phyloP scores from a whole-genome alignment of 2,113 vertebrate species.

The Arvicanthis niloticus region DNA sequence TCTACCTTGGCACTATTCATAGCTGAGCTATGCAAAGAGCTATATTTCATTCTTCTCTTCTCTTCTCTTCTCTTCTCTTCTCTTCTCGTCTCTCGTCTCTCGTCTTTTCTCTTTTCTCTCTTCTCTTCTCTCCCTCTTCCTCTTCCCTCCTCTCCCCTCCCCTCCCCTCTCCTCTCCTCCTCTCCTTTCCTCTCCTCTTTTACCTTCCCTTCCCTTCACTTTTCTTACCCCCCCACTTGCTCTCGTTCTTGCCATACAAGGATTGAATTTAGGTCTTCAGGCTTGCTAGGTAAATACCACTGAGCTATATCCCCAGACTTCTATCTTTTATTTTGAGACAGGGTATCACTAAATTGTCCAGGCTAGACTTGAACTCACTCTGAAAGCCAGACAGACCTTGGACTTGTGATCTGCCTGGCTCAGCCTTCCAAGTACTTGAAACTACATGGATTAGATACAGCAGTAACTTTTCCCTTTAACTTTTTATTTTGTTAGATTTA shows the following conservation, averaged over 20 bases:
- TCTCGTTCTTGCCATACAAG: not conserved
- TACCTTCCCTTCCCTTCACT: no score
- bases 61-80: not conserved
- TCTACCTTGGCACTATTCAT: not conserved
- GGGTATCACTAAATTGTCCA: not conserved
- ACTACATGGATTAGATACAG: not conserved
- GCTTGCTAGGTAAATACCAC: not conserved
- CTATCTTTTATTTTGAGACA: not conserved
- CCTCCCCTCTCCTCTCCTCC: no score
- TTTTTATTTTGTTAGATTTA: slow-evolving; percentile 25
- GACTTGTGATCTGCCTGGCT: not conserved
- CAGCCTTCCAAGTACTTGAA: not conserved
- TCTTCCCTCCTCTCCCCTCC: no score
- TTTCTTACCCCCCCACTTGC: no score
- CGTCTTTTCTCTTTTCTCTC: no score
- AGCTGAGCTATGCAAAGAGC: not conserved
- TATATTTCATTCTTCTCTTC: not conserved
- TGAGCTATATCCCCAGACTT: not conserved
- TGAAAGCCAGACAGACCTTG: not conserved
- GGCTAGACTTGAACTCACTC: not conserved
- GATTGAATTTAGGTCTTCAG: not conserved
- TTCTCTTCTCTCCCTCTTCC: accelerated
- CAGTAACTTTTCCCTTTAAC: not conserved
- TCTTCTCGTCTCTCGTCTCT: not conserved
- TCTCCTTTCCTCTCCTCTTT: no score